Evolutionary conservation across 2,888 invertebrate genomes (phyloP), one percentile per base, ranked within the genome.

Genomic region (Phorcus lineatus): DNA sequence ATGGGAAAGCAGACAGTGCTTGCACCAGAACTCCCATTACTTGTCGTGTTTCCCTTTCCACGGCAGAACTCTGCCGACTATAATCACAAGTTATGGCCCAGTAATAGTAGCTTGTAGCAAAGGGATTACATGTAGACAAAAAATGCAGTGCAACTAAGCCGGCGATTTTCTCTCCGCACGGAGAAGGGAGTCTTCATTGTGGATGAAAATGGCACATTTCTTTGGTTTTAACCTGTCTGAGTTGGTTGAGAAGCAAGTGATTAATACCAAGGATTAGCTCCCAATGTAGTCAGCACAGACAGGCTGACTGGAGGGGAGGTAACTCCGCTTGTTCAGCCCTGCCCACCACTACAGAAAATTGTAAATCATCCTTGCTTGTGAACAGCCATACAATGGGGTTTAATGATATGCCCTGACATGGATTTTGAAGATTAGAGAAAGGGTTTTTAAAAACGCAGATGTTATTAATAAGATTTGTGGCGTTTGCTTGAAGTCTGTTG

Each of bases 191-290:
- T 62, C 62, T 62, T 62, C 28, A 0, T 4, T 62, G 28, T 62
- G 62, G 62, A 62, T 62, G 62, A 62, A 28, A 62, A 24, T 24
- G 17, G 62, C 62, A 62, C 28, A 19, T 19, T 62, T 62, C 62
- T 62, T 62, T 62, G 62, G 62, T 62, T 62, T 62, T 62, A 62
- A 62, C 62, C 11, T 62, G 62, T 62, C 62, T 19, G 62, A 28
- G 6, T 62, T 28, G 22, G 24, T 62, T 24, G 22, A 24, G 28
- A 62, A 62, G 28, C 28, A 62, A 62, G 62, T 62, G 62, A 62
- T 62, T 62, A 62, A 62, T 62, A 28, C 28, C 4, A 17, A 22
- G 28, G 28, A 62, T 62, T 62, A 24, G 62, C 28, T 62, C 28
- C 24, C 24, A 62, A 24, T 62, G 62, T 28, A 47, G 4, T 47